These are phyloP conservation scores for Micrasema minimum DNA, from an alignment of 1,140 invertebrate genomes.

Conservation along the genomic window DNA sequence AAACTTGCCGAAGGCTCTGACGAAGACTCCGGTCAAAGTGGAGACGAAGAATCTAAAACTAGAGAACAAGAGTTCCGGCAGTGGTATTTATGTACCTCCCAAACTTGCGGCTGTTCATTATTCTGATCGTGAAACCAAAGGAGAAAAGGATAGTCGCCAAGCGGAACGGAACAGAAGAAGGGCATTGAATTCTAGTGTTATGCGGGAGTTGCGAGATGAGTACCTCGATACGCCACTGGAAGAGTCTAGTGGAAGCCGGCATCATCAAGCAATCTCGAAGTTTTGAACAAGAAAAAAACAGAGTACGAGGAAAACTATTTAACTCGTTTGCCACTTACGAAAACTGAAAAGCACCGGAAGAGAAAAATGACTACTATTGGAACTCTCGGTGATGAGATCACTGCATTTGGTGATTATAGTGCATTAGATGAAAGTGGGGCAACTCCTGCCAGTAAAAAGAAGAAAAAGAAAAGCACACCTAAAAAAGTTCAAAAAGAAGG, in stretches of 20 bases:
- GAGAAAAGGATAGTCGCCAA: slow-evolving; percentile 77
- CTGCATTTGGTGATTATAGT: slow-evolving; percentile 70
- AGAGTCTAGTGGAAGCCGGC: slow-evolving; percentile 77
- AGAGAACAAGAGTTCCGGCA: slow-evolving; percentile 68
- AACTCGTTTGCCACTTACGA: slow-evolving; percentile 86
- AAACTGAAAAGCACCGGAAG: slow-evolving; percentile 85
- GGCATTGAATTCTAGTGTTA: slow-evolving; percentile 83
- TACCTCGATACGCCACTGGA: slow-evolving; percentile 93
- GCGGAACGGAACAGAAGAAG: slow-evolving; percentile 83
- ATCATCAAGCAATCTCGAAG: slow-evolving; percentile 75
- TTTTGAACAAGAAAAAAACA: slow-evolving; percentile 75
- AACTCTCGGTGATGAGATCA: slow-evolving; percentile 82
- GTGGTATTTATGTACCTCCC: slow-evolving; percentile 87
- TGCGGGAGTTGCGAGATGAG: slow-evolving; percentile 92
- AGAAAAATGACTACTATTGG: slow-evolving; percentile 82
- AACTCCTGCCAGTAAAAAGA: slow-evolving; percentile 66
- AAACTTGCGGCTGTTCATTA: slow-evolving; percentile 91
- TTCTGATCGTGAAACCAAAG: slow-evolving; percentile 78
- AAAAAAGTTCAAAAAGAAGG: slow-evolving; percentile 65
- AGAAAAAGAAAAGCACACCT: slow-evolving; percentile 67
- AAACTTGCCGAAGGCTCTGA: slow-evolving; percentile 71
- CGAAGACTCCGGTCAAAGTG: slow-evolving; percentile 69
- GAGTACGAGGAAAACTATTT: slow-evolving; percentile 94
- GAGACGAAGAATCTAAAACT: slow-evolving; percentile 65
- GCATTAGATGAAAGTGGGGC: slow-evolving; percentile 60